A percentile compares a stretch with the other conserved stretches of the same genome.
Conservation (phyloP, 2,888 invertebrate genomes). For the Lasiommata megera region DNA sequence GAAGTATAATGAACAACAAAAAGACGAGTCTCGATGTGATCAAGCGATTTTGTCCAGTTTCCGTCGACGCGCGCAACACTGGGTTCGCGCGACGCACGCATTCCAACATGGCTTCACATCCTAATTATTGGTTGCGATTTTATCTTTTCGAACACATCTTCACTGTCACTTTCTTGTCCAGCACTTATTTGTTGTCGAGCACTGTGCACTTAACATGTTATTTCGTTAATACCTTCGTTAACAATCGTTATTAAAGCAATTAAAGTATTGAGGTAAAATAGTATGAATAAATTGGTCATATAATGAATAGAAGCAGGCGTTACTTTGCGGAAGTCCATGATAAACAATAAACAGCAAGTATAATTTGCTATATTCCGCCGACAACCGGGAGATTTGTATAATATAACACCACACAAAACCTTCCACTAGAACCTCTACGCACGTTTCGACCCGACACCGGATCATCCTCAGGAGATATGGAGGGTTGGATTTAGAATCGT, state of each 20-base stretch:
- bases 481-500: too few species aligned
- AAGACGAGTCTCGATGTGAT: conserved; percentile 32
- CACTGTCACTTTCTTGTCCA: conserved; percentile 34
- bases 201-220: conserved; percentile 18
- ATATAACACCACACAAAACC: too few species aligned
- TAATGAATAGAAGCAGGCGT: too few species aligned
- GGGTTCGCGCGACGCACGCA: conserved; percentile 63
- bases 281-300: background rate
- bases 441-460: too few species aligned
- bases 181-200: conserved; percentile 20
- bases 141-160: conserved; percentile 50
- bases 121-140: conserved; percentile 48
- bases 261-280: conserved; percentile 4
- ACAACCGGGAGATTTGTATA: too few species aligned
- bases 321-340: too few species aligned
- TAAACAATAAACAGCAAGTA: too few species aligned
- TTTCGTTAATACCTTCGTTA: background rate
- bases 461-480: too few species aligned
- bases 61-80: conserved; percentile 48
- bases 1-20: conserved; percentile 46
- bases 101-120: conserved; percentile 73
- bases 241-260: background rate
- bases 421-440: too few species aligned
- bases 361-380: too few species aligned
- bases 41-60: conserved; percentile 34